Evolutionary conservation across 2,888 invertebrate species (phyloP).

Genomic region (Neelides folsomi): DNA sequence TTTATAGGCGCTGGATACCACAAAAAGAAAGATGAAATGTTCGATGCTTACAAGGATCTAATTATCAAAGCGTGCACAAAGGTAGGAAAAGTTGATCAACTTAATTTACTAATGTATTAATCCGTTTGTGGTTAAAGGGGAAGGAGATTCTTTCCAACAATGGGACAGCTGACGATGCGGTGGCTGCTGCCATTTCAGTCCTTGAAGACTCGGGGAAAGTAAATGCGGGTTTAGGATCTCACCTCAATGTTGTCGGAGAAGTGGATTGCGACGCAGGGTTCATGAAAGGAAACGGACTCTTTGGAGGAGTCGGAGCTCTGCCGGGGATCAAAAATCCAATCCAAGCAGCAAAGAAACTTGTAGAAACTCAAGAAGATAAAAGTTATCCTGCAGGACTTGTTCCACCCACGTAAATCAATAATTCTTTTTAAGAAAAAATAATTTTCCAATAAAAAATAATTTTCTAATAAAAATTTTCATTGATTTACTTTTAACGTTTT

Average conservation of each 20-base stretch:
- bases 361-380: slow-evolving; percentile 57
- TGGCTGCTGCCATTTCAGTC: slow-evolving; percentile 57
- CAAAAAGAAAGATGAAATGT: too few species aligned
- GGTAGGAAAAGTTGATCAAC: too few species aligned
- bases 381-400: slow-evolving; percentile 49
- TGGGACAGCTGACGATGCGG: slow-evolving; percentile 38
- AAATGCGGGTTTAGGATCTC: slow-evolving; percentile 91
- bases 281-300: slow-evolving; percentile 67
- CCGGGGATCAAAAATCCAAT: slow-evolving; percentile 69
- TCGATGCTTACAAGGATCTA: too few species aligned
- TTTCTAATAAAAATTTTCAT: too few species aligned
- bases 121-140: too few species aligned
- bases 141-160: too few species aligned
- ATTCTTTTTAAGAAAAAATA: too few species aligned
- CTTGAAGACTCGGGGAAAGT: slow-evolving; percentile 80
- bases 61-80: too few species aligned
- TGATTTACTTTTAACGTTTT: too few species aligned
- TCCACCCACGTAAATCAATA: slow-evolving; percentile 51
- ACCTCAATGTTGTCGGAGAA: slow-evolving; percentile 69
- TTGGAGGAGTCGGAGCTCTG: slow-evolving; percentile 82
- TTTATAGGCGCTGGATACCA: too few species aligned
- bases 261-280: slow-evolving; percentile 95
- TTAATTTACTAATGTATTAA: too few species aligned
- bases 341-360: slow-evolving; percentile 58
- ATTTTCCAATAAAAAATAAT: too few species aligned